A percentile compares a stretch with the other conserved stretches of the same genome.
phyloP scores from a whole-genome alignment of 30 jellyfish, hydroid and myxozoan species.

The Turritopsis dohrnii region DNA sequence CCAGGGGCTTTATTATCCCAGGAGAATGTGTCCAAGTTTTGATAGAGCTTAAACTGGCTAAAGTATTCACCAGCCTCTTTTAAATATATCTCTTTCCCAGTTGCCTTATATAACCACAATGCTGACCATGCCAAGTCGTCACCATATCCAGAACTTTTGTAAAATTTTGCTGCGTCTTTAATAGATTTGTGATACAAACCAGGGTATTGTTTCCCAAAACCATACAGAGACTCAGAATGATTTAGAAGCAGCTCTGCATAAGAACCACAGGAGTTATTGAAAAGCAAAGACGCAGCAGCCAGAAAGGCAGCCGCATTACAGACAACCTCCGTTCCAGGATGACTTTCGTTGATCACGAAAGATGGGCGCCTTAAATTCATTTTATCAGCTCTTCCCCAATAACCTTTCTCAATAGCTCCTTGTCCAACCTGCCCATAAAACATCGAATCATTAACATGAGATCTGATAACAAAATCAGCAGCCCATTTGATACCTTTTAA shows the following conservation, averaged over 20 bases:
- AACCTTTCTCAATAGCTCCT: conserved; percentile 51
- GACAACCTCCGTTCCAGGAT: conserved; percentile 68
- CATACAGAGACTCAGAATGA: conserved; percentile 50
- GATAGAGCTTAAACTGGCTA: not conserved
- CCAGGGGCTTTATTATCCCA: conserved; percentile 78
- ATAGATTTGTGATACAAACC: conserved; percentile 47
- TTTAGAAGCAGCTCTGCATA: conserved; percentile 33
- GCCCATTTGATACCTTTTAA: conserved; percentile 69
- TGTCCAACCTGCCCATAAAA: conserved; percentile 71
- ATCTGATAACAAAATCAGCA: conserved; percentile 58
- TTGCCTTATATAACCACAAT: conserved; percentile 67
- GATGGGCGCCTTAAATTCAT: conserved; percentile 43
- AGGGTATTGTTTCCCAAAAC: conserved; percentile 41
- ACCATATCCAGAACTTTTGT: conserved; percentile 53
- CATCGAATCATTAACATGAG: conserved; percentile 38
- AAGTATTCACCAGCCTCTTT: conserved; percentile 37
- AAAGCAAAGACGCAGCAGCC: conserved; percentile 65
- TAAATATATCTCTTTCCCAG: conserved; percentile 35
- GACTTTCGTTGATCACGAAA: conserved; percentile 20
- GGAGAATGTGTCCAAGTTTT: conserved; percentile 41
- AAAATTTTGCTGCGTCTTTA: conserved; percentile 57
- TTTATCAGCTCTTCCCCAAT: conserved; percentile 72
- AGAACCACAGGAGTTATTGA: conserved; percentile 13
- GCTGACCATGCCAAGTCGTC: conserved; percentile 77
- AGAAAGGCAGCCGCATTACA: conserved; percentile 68